Evolutionary conservation across 1,140 invertebrate genomes (phyloP).

Genomic region (Brachionus asplanchnoidis): DNA sequence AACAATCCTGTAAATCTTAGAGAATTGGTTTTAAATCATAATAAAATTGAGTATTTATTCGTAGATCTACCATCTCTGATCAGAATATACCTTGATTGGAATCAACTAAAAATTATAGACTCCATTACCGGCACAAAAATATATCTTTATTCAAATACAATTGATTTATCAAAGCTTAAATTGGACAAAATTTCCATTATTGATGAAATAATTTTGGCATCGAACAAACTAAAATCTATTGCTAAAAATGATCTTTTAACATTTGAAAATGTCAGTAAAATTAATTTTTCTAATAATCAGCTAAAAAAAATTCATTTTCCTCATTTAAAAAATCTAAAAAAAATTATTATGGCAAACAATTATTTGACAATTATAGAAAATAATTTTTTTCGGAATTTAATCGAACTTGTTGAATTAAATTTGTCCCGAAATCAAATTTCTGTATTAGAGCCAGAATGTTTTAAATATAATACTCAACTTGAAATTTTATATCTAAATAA

Average conservation of each 20-base stretch:
- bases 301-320: neutral
- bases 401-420: neutral
- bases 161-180: neutral
- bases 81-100: neutral
- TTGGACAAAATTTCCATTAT: neutral
- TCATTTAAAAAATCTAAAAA: neutral
- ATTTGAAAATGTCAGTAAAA: neutral
- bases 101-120: neutral
- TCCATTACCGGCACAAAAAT: neutral
- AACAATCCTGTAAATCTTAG: neutral
- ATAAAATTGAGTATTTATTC: neutral
- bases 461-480: neutral
- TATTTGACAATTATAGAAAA: neutral
- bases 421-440: neutral
- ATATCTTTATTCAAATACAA: neutral
- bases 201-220: neutral
- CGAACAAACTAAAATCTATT: neutral
- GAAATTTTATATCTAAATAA: neutral
- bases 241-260: neutral
- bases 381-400: neutral
- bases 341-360: neutral
- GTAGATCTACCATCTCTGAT: neutral
- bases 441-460: neutral
- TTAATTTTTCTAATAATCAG: neutral
- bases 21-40: neutral